Percentiles rank a stretch among this genome's conserved stretches.
These are phyloP conservation scores for Tamias sibiricus DNA, from an alignment of 2,113 vertebrate genomes.

Conservation along the genomic window DNA sequence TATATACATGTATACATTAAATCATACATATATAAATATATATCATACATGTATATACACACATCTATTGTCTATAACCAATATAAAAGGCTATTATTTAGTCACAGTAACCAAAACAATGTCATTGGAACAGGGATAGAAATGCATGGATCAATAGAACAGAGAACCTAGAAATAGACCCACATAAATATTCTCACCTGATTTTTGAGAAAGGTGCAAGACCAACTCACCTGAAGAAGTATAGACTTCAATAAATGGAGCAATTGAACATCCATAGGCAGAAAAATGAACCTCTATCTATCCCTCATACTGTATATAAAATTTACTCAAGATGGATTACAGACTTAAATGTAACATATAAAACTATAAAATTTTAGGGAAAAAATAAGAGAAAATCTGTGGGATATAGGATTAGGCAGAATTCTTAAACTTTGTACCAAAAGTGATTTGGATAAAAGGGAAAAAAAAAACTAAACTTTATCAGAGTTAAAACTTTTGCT, in stretches of 20 bases:
- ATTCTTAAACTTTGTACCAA: slow-evolving; percentile 23
- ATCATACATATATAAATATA: not conserved
- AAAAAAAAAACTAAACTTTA: slow-evolving; percentile 17
- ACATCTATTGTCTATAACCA: not conserved
- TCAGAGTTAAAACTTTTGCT: not conserved
- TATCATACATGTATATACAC: not conserved
- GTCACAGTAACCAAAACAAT: slow-evolving; percentile 3
- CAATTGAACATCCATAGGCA: not conserved
- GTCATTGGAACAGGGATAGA: not conserved
- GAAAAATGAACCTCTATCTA: slow-evolving; percentile 33
- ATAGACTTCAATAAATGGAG: not conserved
- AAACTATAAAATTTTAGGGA: not conserved
- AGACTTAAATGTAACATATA: not conserved
- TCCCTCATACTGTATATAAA: not conserved
- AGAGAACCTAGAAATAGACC: slow-evolving; percentile 20
- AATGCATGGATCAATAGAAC: not conserved
- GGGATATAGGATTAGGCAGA: not conserved
- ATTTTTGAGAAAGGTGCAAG: slow-evolving; percentile 32
- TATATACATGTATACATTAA: too few relatives aligned
- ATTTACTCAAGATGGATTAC: not conserved
- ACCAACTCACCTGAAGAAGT: slow-evolving; percentile 7
- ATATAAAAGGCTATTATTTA: not conserved
- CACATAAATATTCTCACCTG: not conserved
- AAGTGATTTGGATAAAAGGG: not conserved
- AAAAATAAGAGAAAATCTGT: not conserved